Evolutionary conservation across 2,797 vertebrate species (phyloP).

Genomic region (Pangasius macronema): DNA sequence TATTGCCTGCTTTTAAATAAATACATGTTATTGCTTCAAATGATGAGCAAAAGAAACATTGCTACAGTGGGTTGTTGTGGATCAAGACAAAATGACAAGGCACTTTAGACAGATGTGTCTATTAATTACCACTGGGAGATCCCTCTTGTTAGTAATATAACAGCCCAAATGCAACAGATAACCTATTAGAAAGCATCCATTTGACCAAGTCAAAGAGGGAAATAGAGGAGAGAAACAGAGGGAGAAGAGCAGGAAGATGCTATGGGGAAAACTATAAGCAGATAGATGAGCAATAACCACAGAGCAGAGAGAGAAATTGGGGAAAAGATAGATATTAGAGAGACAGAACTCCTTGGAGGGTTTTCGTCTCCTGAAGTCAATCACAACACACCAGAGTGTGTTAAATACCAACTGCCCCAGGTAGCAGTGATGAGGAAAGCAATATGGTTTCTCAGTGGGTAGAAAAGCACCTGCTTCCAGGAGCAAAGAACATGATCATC

Average conservation of each 20-base stretch:
- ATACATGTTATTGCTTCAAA: background rate
- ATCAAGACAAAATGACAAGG: slow-evolving; percentile 69
- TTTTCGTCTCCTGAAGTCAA: slow-evolving; percentile 27
- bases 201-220: slow-evolving; percentile 58
- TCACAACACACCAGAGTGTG: slow-evolving; percentile 34
- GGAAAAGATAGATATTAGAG: slow-evolving; percentile 13
- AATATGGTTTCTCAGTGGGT: slow-evolving; percentile 39
- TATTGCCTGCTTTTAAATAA: slow-evolving; percentile 2
- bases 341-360: slow-evolving; percentile 25
- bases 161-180: slow-evolving; percentile 72
- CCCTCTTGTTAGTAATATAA: slow-evolving; percentile 65
- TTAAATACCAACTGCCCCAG: slow-evolving; percentile 31
- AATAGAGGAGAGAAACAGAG: slow-evolving; percentile 62
- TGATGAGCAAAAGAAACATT: slow-evolving; percentile 43
- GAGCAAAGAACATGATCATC: slow-evolving; percentile 10
- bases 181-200: slow-evolving; percentile 72
- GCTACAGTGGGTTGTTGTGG: slow-evolving; percentile 61
- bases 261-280: background rate
- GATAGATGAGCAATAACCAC: slow-evolving; percentile 3
- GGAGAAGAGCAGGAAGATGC: background rate
- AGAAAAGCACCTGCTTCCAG: slow-evolving; percentile 16
- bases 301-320: slow-evolving; percentile 16
- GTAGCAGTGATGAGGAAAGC: slow-evolving; percentile 44
- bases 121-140: slow-evolving; percentile 71
- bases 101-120: slow-evolving; percentile 67